Evolutionary conservation across 1,140 invertebrate genomes (phyloP).

Genomic region (Galleria mellonella): DNA sequence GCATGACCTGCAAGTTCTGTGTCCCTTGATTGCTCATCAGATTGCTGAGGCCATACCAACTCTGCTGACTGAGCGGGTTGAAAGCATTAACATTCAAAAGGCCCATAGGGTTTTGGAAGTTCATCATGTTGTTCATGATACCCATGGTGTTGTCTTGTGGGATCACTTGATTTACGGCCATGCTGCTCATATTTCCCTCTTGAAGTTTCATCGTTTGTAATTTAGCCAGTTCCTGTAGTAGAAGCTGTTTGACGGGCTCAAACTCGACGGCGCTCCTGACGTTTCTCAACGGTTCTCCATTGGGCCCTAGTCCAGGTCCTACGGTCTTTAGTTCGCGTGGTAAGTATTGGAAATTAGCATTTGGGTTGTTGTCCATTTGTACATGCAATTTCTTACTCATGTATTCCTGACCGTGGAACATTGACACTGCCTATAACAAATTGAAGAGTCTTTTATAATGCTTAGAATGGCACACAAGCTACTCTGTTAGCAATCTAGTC

Average conservation of each 20-base stretch:
- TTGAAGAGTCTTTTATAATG: not conserved
- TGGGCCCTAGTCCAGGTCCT: constrained; percentile 90
- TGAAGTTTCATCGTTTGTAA: not conserved
- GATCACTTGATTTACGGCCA: too few species aligned
- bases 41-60: too few species aligned
- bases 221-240: not conserved
- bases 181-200: not conserved
- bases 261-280: constrained; percentile 56
- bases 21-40: too few species aligned
- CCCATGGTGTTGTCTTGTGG: too few species aligned
- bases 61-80: too few species aligned
- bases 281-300: constrained; percentile 88
- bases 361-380: constrained; percentile 81
- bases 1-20: not conserved
- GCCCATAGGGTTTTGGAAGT: not conserved
- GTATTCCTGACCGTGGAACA: constrained; percentile 94
- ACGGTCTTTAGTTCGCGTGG: constrained; percentile 89
- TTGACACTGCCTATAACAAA: constrained; percentile 84
- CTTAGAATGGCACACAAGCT: not conserved
- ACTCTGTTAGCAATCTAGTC: too few species aligned
- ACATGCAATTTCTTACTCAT: constrained; percentile 93
- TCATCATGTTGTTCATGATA: too few species aligned
- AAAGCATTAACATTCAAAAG: not conserved
- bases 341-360: constrained; percentile 55
- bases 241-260: constrained; percentile 1